Evolutionary conservation across 2,888 invertebrate genomes (phyloP).

Genomic region (Microctonus aethiopoides): DNA sequence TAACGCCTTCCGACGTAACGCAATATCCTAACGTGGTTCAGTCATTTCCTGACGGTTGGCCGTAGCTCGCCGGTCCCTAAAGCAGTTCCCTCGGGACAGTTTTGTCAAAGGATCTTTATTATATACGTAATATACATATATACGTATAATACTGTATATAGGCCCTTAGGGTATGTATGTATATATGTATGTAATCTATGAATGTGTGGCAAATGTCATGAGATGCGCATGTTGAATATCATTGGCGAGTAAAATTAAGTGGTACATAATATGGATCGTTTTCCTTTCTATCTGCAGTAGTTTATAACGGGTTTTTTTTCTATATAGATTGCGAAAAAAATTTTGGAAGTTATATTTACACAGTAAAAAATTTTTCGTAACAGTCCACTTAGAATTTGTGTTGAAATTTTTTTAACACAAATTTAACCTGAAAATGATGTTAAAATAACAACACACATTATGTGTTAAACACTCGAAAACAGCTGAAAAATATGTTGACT

Average conservation of each 20-base stretch:
- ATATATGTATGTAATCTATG: background rate
- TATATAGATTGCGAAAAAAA: too few species aligned
- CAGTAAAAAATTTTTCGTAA: too few species aligned
- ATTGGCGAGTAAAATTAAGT: background rate
- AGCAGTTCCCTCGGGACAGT: constrained; percentile 64
- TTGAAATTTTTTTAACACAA: too few species aligned
- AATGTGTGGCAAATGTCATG: background rate
- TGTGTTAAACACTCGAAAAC: too few species aligned
- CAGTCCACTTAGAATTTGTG: too few species aligned
- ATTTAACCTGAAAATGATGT: too few species aligned
- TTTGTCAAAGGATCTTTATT: constrained; percentile 68
- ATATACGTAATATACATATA: constrained; percentile 54
- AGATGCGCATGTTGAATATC: background rate
- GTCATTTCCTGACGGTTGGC: constrained; percentile 65
- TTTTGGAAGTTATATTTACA: too few species aligned
- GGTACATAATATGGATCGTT: too few species aligned
- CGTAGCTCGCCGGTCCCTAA: constrained; percentile 51
- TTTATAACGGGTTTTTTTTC: too few species aligned
- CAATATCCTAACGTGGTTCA: constrained; percentile 66
- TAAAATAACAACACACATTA: too few species aligned
- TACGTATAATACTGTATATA: constrained; percentile 59
- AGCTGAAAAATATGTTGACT: too few species aligned
- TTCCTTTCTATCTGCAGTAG: too few species aligned
- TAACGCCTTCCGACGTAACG: constrained; percentile 55
- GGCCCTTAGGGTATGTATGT: constrained; percentile 50